Evolutionary conservation across 2,888 invertebrate genomes (phyloP).

Genomic region (Margaritifera margaritifera): DNA sequence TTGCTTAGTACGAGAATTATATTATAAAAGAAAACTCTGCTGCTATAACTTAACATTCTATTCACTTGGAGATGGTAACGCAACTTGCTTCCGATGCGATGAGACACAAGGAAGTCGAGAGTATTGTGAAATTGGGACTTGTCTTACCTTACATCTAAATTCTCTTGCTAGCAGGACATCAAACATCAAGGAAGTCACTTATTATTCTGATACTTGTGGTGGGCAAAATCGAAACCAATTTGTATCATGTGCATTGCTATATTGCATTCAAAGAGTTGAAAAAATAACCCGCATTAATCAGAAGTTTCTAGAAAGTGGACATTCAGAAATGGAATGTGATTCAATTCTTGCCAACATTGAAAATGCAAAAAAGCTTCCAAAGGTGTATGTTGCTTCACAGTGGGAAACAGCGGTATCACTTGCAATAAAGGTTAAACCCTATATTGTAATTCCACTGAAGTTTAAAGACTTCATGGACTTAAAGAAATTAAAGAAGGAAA

Average conservation of each 20-base stretch:
- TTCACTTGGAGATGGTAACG: slow-evolving; percentile 13
- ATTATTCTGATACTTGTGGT: background rate
- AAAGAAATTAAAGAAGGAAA: too few species aligned
- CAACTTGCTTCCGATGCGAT: slow-evolving; percentile 19
- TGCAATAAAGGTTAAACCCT: background rate
- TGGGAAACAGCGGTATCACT: background rate
- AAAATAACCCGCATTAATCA: background rate
- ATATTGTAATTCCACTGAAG: too few species aligned
- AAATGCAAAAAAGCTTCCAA: too few species aligned
- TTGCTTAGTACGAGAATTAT: slow-evolving; percentile 17
- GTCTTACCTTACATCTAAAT: too few species aligned
- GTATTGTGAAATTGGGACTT: slow-evolving; percentile 17
- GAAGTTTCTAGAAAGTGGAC: background rate
- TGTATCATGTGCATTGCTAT: too few species aligned
- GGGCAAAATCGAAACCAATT: background rate
- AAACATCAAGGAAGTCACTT: background rate
- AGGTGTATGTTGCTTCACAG: background rate
- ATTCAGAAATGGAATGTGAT: background rate
- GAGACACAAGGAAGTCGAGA: slow-evolving; percentile 18
- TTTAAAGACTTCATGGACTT: too few species aligned
- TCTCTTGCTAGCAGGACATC: background rate
- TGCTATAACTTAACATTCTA: slow-evolving; percentile 23
- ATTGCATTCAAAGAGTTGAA: background rate
- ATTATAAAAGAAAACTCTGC: slow-evolving; percentile 27
- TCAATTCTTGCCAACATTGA: too few species aligned